Conservation (phyloP, 1,140 invertebrate genomes). For the Cheumatopsyche charites region DNA sequence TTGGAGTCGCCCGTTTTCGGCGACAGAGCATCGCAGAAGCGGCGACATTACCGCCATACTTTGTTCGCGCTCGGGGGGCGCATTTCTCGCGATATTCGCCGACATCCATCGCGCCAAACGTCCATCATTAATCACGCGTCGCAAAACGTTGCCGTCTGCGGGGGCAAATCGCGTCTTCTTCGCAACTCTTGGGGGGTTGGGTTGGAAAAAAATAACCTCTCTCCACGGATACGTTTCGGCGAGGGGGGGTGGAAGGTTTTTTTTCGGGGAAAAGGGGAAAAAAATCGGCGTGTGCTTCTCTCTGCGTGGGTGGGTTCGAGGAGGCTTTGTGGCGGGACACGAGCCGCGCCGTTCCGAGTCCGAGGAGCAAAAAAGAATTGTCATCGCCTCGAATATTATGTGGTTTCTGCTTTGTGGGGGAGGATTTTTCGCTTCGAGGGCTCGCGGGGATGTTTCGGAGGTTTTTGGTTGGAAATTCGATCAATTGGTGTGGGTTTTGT, state of each 20-base stretch:
- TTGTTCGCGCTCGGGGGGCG: conserved; percentile 37
- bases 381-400: conserved; percentile 46
- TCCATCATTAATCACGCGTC: conserved; percentile 49
- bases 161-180: too few relatives aligned
- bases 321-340: conserved; percentile 8
- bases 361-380: conserved; percentile 44
- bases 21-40: too few relatives aligned
- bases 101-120: conserved; percentile 46
- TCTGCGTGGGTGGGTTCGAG: neutral
- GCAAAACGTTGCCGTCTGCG: conserved; percentile 41
- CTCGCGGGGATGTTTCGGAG: conserved; percentile 5
- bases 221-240: neutral
- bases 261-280: conserved; percentile 9
- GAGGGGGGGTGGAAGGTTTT: neutral
- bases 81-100: conserved; percentile 39
- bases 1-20: too few relatives aligned
- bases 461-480: neutral
- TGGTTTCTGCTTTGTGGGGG: conserved; percentile 25
- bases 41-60: conserved; percentile 14
- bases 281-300: conserved; percentile 39
- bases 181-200: conserved; percentile 8
- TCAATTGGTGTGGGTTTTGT: too few relatives aligned
- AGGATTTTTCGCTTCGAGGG: conserved; percentile 20
- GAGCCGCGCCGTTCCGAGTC: conserved; percentile 13
- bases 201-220: conserved; percentile 37